Evolutionary conservation across 2,888 invertebrate species (phyloP).

Genomic region (Mycalesis mineus): DNA sequence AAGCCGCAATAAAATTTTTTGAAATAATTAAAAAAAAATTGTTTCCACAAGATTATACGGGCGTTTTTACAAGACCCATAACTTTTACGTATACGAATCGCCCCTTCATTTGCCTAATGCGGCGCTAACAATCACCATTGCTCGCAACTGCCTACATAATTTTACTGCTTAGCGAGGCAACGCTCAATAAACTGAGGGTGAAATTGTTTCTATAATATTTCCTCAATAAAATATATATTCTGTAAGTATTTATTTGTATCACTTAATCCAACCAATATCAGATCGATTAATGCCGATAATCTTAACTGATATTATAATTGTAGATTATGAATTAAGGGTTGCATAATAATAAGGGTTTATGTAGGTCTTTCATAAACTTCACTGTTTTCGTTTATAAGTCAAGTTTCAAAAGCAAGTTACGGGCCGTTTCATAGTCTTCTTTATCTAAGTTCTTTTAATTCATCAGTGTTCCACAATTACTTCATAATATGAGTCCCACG

Average conservation of each 20-base stretch:
- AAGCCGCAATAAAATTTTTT: constrained; percentile 7
- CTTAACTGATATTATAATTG: no score
- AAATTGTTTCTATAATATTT: background rate
- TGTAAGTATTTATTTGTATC: background rate
- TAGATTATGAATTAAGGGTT: no score
- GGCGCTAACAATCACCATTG: constrained; percentile 25
- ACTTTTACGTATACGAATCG: constrained; percentile 22
- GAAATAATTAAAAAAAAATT: constrained; percentile 8
- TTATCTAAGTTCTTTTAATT: no score
- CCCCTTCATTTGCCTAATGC: constrained; percentile 26
- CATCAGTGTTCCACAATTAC: no score
- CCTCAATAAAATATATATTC: background rate
- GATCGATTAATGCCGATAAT: no score
- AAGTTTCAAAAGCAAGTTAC: no score
- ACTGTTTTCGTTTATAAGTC: no score
- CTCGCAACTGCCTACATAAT: constrained; percentile 23
- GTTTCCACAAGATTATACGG: constrained; percentile 14
- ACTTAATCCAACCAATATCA: background rate
- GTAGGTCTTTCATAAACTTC: no score
- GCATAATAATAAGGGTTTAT: no score
- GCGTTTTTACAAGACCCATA: constrained; percentile 19
- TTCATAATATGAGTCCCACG: no score
- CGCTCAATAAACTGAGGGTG: background rate
- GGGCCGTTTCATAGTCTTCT: no score
- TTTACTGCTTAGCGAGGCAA: constrained; percentile 8